These are phyloP conservation scores for Drymonia ruficornis DNA, from an alignment of 2,888 invertebrate genomes.

Conservation along the genomic window DNA sequence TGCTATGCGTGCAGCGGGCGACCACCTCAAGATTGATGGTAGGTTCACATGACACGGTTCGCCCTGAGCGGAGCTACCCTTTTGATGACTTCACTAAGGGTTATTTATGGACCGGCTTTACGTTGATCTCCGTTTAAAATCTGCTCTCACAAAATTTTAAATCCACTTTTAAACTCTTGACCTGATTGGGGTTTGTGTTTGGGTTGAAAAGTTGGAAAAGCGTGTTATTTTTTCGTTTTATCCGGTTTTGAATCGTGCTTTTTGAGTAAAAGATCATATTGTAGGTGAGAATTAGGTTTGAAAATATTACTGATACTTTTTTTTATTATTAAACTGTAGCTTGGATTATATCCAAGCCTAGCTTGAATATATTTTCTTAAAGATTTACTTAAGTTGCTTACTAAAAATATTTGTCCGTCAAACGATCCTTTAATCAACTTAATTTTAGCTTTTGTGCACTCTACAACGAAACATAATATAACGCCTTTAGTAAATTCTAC, in stretches of 20 bases:
- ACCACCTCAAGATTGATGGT: conserved; percentile 76
- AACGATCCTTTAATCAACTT: too few species aligned
- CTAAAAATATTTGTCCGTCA: too few species aligned
- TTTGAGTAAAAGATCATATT: too few species aligned
- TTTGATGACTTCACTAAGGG: conserved; percentile 83
- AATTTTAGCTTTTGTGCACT: neutral
- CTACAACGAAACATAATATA: neutral
- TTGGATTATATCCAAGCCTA: too few species aligned
- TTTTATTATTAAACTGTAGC: too few species aligned
- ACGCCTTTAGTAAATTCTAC: conserved; percentile 6
- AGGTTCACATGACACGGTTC: conserved; percentile 80
- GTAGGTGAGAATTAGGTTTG: too few species aligned
- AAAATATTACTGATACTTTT: too few species aligned
- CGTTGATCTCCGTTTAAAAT: conserved; percentile 65
- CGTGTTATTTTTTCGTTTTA: neutral
- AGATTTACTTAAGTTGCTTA: too few species aligned
- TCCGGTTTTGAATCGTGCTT: neutral
- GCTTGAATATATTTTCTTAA: too few species aligned
- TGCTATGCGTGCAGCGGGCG: conserved; percentile 65
- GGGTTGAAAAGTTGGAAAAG: conserved; percentile 5
- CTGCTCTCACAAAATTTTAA: conserved; percentile 61
- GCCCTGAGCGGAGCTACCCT: conserved; percentile 75
- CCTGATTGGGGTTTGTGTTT: conserved; percentile 32
- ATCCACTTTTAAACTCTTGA: conserved; percentile 58
- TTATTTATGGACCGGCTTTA: conserved; percentile 77